Evolutionary conservation across 2,888 invertebrate species (phyloP).

Genomic region (Drosophila vallismaia): DNA sequence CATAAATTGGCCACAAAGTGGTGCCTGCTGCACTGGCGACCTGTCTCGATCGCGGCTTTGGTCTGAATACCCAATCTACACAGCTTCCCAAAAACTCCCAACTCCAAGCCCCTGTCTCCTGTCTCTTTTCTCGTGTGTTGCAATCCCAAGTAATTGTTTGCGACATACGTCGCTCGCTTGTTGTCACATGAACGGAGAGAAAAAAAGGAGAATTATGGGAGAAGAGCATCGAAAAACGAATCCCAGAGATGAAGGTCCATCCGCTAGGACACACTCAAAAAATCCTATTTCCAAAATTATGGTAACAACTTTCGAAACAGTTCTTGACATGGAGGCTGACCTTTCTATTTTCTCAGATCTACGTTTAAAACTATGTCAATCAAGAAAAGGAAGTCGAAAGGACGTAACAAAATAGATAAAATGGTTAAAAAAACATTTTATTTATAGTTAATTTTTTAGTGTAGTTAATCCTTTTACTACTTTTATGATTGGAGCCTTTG

Average conservation of each 20-base stretch:
- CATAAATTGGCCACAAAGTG: constrained; percentile 71
- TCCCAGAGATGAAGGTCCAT: constrained; percentile 70
- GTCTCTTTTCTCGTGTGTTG: constrained; percentile 55
- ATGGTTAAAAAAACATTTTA: not conserved
- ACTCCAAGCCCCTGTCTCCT: constrained; percentile 30
- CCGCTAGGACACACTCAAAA: constrained; percentile 40
- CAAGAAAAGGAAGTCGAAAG: no score
- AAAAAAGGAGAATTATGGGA: not conserved
- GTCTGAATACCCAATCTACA: constrained; percentile 13
- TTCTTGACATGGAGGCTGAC: no score
- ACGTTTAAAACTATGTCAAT: no score
- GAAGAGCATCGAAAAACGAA: constrained; percentile 29
- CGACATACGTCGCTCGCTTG: constrained; percentile 79
- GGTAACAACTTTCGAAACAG: not conserved
- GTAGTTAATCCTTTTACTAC: constrained; percentile 75
- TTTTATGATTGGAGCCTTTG: constrained; percentile 41
- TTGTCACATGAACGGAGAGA: constrained; percentile 66
- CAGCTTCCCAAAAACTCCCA: constrained; percentile 6
- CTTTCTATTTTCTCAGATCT: no score
- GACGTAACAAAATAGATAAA: no score
- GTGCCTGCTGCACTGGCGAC: constrained; percentile 26
- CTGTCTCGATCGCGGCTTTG: constrained; percentile 32
- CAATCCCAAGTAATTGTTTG: constrained; percentile 80
- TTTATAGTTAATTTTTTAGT: constrained; percentile 6
- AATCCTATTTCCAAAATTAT: constrained; percentile 11